A percentile compares a stretch with the other conserved stretches of the same genome.
phyloP scores from a whole-genome alignment of 1,140 invertebrate species.

The Pinna nobilis region DNA sequence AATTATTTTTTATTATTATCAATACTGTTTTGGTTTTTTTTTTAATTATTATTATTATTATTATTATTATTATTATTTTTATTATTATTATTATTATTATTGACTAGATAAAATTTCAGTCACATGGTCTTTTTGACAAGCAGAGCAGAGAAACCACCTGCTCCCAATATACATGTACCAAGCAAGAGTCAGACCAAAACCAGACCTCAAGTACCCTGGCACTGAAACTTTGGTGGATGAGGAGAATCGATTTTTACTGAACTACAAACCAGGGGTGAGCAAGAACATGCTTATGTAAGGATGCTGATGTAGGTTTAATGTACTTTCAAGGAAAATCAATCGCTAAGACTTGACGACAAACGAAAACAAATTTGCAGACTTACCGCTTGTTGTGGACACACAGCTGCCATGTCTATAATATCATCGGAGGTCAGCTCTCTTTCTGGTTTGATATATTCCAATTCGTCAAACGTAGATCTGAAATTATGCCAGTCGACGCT shows the following conservation, averaged over 20 bases:
- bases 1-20: not conserved
- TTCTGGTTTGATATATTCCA: conserved; percentile 14
- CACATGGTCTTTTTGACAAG: no score
- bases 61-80: no score
- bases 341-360: not conserved
- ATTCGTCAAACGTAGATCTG: conserved; percentile 16
- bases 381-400: conserved; percentile 24
- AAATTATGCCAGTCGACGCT: no score
- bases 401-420: conserved; percentile 20
- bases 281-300: not conserved
- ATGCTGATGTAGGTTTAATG: not conserved
- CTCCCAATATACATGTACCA: no score
- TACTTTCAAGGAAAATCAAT: not conserved
- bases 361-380: not conserved
- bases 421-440: not conserved
- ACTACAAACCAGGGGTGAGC: not conserved
- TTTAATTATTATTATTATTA: no score
- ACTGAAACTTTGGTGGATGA: no score
- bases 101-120: no score
- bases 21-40: no score
- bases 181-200: no score
- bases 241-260: not conserved
- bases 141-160: no score
- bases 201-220: no score
- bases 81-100: no score